phyloP scores from a whole-genome alignment of 2,797 vertebrate genomes.

The Chrysocyon brachyurus region DNA sequence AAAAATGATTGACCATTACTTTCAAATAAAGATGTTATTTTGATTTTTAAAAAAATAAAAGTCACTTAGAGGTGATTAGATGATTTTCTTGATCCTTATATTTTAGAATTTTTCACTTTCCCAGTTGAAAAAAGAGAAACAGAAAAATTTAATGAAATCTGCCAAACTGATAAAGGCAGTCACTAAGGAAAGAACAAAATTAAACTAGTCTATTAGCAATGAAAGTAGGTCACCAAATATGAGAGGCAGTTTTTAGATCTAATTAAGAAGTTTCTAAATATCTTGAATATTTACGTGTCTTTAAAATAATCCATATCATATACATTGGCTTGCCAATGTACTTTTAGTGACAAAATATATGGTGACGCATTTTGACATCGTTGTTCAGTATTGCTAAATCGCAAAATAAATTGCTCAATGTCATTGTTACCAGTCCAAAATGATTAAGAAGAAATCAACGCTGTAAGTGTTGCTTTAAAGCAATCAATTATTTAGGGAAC shows the following conservation, averaged over 20 bases:
- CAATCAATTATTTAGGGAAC: conserved; percentile 66
- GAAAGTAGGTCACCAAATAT: conserved; percentile 48
- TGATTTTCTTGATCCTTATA: not conserved
- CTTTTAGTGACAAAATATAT: not conserved
- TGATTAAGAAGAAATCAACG: conserved; percentile 67
- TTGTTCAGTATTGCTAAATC: conserved; percentile 35
- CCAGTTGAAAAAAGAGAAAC: not conserved
- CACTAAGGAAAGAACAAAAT: not conserved
- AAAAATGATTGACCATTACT: not conserved
- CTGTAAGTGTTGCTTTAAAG: conserved; percentile 38
- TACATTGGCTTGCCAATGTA: not conserved
- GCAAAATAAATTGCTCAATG: conserved; percentile 34
- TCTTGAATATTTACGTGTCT: conserved; percentile 32
- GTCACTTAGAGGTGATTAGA: not conserved
- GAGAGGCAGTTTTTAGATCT: conserved; percentile 40
- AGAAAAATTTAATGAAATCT: conserved; percentile 60
- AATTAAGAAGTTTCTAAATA: conserved; percentile 66
- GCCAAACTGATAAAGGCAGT: conserved; percentile 42
- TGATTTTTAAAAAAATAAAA: conserved; percentile 36
- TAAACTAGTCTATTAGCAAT: not conserved
- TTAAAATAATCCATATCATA: not conserved
- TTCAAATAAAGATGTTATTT: conserved; percentile 65
- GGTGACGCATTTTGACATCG: not conserved
- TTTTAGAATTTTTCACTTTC: conserved; percentile 32
- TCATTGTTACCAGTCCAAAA: conserved; percentile 40